These are phyloP conservation scores for Temnothorax unifasciatus DNA, from an alignment of 2,888 invertebrate genomes.

Conservation along the genomic window DNA sequence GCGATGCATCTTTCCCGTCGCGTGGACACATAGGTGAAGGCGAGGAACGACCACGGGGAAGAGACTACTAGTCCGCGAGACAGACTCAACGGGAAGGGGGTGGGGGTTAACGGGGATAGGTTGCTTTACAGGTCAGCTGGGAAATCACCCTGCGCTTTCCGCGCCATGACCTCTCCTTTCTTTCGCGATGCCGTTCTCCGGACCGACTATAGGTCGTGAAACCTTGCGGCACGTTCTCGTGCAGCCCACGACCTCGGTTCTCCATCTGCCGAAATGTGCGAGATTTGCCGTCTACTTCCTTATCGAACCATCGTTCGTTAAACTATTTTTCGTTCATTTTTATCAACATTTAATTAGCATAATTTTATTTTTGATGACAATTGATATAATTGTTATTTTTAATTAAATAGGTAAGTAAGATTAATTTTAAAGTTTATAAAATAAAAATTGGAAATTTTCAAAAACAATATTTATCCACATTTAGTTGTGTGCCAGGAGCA, in stretches of 20 bases:
- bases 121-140: slow-evolving; percentile 88
- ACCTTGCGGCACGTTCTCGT: slow-evolving; percentile 60
- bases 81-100: slow-evolving; percentile 74
- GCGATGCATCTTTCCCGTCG: slow-evolving; percentile 49
- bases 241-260: slow-evolving; percentile 31
- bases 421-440: neutral
- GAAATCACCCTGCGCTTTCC: slow-evolving; percentile 87
- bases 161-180: slow-evolving; percentile 75
- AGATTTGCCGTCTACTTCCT: slow-evolving; percentile 2
- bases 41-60: slow-evolving; percentile 50
- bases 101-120: slow-evolving; percentile 46
- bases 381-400: neutral
- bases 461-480: neutral
- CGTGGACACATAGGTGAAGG: slow-evolving; percentile 32
- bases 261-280: neutral
- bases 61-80: slow-evolving; percentile 74
- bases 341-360: neutral
- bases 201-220: slow-evolving; percentile 62
- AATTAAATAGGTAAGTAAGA: neutral
- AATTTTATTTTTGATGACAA: neutral
- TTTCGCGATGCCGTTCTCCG: slow-evolving; percentile 62
- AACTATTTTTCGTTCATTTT: slow-evolving; percentile 8
- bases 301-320: neutral
- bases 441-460: neutral
- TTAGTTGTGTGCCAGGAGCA: neutral